phyloP scores from a whole-genome alignment of 2,113 vertebrate genomes.

The Lampris megalopsis region DNA sequence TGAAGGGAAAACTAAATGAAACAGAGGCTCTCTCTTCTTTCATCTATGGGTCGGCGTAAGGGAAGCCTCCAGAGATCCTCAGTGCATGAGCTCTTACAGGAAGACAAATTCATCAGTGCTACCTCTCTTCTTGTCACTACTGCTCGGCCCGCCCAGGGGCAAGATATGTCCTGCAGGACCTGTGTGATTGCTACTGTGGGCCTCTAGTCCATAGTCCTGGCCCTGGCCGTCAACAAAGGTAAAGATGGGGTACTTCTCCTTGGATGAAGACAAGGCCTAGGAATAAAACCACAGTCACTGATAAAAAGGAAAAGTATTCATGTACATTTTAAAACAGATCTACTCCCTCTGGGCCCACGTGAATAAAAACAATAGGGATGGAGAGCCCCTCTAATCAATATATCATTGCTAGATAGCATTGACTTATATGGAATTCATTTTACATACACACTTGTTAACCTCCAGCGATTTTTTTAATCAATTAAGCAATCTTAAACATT shows the following conservation, averaged over 20 bases:
- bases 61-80: neutral
- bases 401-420: too few species aligned
- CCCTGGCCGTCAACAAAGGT: conserved; percentile 88
- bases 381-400: too few species aligned
- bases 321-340: too few species aligned
- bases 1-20: conserved; percentile 15
- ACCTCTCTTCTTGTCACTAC: conserved; percentile 75
- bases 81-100: conserved; percentile 71
- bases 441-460: neutral
- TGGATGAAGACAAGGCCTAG: conserved; percentile 86
- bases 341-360: too few species aligned
- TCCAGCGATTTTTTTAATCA: too few species aligned
- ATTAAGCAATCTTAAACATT: too few species aligned
- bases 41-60: conserved; percentile 14
- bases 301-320: too few species aligned
- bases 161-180: conserved; percentile 74
- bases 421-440: too few species aligned
- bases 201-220: conserved; percentile 87
- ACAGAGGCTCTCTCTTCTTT: conserved; percentile 3
- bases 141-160: conserved; percentile 64
- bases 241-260: conserved; percentile 92
- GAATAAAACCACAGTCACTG: neutral
- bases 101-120: conserved; percentile 91
- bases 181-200: conserved; percentile 72
- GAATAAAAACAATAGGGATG: too few species aligned